Evolutionary conservation across 2,888 invertebrate species (phyloP).

Genomic region (Epirrita christyi): DNA sequence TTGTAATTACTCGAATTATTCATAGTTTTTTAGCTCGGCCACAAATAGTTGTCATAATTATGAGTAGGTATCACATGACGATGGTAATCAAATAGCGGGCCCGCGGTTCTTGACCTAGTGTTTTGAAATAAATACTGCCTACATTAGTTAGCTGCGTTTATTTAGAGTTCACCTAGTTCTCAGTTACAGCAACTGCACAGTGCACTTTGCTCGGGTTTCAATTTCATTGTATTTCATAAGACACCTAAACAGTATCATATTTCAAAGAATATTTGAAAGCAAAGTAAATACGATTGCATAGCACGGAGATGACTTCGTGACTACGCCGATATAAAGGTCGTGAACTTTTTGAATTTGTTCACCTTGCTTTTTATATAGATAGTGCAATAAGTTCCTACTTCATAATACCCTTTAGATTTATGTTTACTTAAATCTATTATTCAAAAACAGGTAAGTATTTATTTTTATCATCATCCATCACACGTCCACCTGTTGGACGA

Average conservation of each 20-base stretch:
- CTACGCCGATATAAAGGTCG: constrained; percentile 55
- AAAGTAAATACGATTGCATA: constrained; percentile 36
- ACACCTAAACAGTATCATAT: constrained; percentile 31
- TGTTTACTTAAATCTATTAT: no score
- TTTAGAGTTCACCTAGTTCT: constrained; percentile 61
- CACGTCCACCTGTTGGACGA: no score
- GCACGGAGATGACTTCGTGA: constrained; percentile 55
- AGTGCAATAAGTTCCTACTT: constrained; percentile 21
- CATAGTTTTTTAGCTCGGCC: no score
- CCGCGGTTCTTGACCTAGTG: constrained; percentile 50
- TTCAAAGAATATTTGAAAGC: constrained; percentile 36
- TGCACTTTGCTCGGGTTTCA: constrained; percentile 39
- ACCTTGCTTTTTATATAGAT: constrained; percentile 55
- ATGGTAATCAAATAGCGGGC: constrained; percentile 36
- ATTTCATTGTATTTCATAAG: constrained; percentile 43
- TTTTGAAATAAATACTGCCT: constrained; percentile 46
- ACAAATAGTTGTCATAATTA: background rate
- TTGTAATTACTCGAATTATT: background rate
- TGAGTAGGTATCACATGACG: constrained; percentile 25
- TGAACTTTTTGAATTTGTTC: constrained; percentile 68
- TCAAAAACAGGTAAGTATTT: no score
- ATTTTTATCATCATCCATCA: no score
- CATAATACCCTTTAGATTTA: background rate
- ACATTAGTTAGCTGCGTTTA: constrained; percentile 42
- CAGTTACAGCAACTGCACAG: constrained; percentile 40